Evolutionary conservation across 2,113 vertebrate species (phyloP).

Genomic region (Asarcornis scutulata): DNA sequence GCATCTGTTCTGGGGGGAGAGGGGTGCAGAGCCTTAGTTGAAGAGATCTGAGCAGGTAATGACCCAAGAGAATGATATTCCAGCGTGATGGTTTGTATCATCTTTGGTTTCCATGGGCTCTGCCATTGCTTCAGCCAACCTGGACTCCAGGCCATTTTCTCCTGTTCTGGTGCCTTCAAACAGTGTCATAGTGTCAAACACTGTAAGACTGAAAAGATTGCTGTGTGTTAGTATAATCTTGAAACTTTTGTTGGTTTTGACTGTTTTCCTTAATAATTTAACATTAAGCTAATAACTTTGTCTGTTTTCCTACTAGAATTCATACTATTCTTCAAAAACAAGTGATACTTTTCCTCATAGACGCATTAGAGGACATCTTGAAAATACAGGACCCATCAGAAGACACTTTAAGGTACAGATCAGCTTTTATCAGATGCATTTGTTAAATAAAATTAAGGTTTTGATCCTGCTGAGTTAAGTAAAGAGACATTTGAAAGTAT

Average conservation of each 20-base stretch:
- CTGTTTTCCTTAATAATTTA: not conserved
- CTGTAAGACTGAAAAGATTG: not conserved
- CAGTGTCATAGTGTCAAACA: not conserved
- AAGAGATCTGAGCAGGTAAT: too few species aligned
- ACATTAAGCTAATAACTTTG: not conserved
- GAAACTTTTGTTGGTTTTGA: not conserved
- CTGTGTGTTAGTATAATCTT: not conserved
- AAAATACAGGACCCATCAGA: conserved; percentile 62
- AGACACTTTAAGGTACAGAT: conserved; percentile 73
- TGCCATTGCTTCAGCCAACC: not conserved
- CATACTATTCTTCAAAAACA: conserved; percentile 61
- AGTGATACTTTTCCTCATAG: conserved; percentile 49
- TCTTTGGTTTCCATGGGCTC: not conserved
- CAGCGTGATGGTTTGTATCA: not conserved
- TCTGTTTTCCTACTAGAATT: conserved; percentile 63
- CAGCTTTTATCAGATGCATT: not conserved
- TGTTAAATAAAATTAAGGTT: not conserved
- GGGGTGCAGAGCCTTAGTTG: not conserved
- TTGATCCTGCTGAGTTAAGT: not conserved
- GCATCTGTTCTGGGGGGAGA: not conserved
- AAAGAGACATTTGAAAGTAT: not conserved
- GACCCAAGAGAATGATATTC: not conserved
- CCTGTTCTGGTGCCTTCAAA: not conserved
- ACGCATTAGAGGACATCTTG: conserved; percentile 51
- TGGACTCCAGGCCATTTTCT: not conserved